Percentiles rank a stretch among this genome's conserved stretches.
Conservation (phyloP, 1,140 invertebrate species). For the Andrena cerasifolii region DNA sequence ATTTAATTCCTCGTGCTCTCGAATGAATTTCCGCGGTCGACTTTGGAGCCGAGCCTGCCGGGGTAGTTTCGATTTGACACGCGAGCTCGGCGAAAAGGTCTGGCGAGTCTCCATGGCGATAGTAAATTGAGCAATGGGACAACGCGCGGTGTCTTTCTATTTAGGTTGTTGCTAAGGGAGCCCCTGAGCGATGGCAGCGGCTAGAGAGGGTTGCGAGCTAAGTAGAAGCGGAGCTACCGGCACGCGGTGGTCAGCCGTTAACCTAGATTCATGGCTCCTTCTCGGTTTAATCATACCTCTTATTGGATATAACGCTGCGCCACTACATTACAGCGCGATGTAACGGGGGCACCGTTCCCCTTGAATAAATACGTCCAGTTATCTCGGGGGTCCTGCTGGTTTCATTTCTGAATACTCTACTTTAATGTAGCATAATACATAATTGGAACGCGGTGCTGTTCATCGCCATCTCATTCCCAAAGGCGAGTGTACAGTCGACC, state of each 20-base stretch:
- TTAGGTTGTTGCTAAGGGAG: slow-evolving; percentile 52
- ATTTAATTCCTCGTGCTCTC: not conserved
- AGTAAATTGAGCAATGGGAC: slow-evolving; percentile 62
- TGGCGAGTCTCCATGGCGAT: slow-evolving; percentile 12
- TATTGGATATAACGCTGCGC: slow-evolving; percentile 2
- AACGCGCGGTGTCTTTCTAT: slow-evolving; percentile 58
- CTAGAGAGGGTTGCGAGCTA: slow-evolving; percentile 26
- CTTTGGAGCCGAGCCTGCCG: not conserved
- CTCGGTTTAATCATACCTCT: slow-evolving; percentile 27
- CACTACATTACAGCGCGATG: no score
- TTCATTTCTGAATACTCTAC: not conserved
- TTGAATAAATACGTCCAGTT: not conserved
- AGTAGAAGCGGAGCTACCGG: slow-evolving; percentile 24
- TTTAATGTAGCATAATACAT: no score
- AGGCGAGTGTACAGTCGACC: not conserved
- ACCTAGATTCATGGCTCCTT: slow-evolving; percentile 52
- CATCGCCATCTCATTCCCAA: not conserved
- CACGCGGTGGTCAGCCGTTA: slow-evolving; percentile 51
- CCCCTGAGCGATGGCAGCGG: not conserved
- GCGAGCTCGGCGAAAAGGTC: not conserved
- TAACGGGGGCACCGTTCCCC: not conserved
- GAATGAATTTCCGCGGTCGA: not conserved
- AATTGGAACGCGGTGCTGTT: no score
- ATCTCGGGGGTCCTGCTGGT: no score
- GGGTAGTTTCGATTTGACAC: not conserved